These are phyloP conservation scores for Catharus minimus DNA, from an alignment of 2,113 vertebrate species.

Conservation along the genomic window DNA sequence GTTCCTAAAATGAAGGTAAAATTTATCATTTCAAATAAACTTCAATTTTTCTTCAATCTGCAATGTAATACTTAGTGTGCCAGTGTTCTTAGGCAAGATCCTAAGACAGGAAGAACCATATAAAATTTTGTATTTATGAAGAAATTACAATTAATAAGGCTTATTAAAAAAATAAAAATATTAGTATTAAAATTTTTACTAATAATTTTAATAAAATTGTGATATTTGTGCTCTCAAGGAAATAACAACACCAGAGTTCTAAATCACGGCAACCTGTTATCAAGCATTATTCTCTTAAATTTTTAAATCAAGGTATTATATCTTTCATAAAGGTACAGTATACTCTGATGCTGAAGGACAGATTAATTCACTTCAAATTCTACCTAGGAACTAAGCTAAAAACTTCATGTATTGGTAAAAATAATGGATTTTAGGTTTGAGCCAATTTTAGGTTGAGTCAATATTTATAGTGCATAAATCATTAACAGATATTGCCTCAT, in stretches of 20 bases:
- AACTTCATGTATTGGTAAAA: not conserved
- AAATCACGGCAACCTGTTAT: rapidly evolving
- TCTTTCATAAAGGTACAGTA: not conserved
- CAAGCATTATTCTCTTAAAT: not conserved
- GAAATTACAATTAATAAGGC: not conserved
- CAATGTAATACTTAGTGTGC: not conserved
- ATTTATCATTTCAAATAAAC: not conserved
- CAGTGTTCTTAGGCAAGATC: not conserved
- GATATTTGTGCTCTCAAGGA: not conserved
- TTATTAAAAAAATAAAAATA: not conserved
- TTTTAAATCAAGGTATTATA: not conserved
- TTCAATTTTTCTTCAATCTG: not conserved
- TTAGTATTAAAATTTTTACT: not conserved
- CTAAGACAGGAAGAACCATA: not conserved
- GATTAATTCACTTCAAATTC: not conserved
- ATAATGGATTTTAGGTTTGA: not conserved
- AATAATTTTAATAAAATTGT: not conserved
- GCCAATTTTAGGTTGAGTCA: not conserved
- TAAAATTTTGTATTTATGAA: not conserved
- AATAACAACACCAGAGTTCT: not conserved
- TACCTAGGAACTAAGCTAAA: not conserved
- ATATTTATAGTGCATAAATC: not conserved
- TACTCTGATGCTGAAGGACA: not conserved
- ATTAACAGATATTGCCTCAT: not conserved
- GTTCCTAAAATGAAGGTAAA: not conserved